phyloP scores from a whole-genome alignment of 2,797 vertebrate genomes.

The Lacerta bilineata region DNA sequence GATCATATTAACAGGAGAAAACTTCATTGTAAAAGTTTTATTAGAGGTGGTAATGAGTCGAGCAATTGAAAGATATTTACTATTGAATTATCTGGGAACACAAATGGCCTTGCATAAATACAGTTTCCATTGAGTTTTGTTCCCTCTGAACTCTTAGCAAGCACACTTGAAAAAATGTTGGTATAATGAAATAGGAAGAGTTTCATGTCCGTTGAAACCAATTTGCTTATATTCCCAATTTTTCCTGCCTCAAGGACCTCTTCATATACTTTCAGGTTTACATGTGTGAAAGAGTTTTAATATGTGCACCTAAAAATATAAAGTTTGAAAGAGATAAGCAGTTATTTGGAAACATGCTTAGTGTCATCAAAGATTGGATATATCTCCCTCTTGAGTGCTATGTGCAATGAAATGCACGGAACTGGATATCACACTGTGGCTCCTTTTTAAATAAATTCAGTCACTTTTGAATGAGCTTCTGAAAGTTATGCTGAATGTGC shows the following conservation, averaged over 20 bases:
- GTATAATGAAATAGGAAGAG: conserved; percentile 35
- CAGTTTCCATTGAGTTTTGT: background rate
- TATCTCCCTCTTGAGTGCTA: too few relatives aligned
- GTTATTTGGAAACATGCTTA: too few relatives aligned
- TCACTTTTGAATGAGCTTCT: too few relatives aligned
- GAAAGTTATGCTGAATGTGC: too few relatives aligned
- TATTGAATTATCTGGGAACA: conserved; percentile 15
- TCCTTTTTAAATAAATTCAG: too few relatives aligned
- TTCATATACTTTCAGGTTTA: background rate
- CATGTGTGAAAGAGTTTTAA: too few relatives aligned
- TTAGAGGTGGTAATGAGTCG: background rate
- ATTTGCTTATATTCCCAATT: background rate
- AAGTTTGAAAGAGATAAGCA: too few relatives aligned
- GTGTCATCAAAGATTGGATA: too few relatives aligned
- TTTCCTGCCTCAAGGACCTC: background rate
- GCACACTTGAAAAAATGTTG: conserved; percentile 24
- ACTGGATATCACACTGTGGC: too few relatives aligned
- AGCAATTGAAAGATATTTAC: conserved; percentile 46
- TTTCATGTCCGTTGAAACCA: conserved; percentile 21
- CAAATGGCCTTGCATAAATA: conserved; percentile 5
- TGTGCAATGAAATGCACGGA: too few relatives aligned
- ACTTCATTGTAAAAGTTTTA: conserved; percentile 23
- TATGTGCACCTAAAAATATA: too few relatives aligned
- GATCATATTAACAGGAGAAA: conserved; percentile 33
- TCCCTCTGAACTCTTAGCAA: conserved; percentile 15